Base-by-base conservation (phyloP, 2,797 vertebrate genomes). In the Otolemur crassicaudatus region DNA sequence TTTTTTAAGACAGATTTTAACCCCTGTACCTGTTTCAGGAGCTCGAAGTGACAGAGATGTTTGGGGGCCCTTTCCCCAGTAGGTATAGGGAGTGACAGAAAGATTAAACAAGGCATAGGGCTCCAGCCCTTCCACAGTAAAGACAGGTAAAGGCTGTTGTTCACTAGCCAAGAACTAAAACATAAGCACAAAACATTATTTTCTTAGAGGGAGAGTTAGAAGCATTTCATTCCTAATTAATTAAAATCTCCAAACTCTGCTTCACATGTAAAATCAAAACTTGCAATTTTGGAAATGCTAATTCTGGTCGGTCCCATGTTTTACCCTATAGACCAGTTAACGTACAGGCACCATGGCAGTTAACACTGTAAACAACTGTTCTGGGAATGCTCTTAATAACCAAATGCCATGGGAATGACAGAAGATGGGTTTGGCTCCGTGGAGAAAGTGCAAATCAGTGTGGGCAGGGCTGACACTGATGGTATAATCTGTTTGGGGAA, bases 31-130 rank as follows among this genome's bases (percentile, higher is more conserved):
- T 99, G 96, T 97, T 98, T 98, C 98, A 82, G 98, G 98, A 34
- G 98, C 97, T 96, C 27, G 91, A 95, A 99, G 97, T 65, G 85
- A 86, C 22, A 98, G 63, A 87, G 97, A 97, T 67, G 98, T 98
- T 82, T 94, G 95, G 81, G 97, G 94, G 37, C 98, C 99, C 86
- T 98, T 98, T 86, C 98, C 98, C 99, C 98, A 99, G 91, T 98
- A 98, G 1, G 99, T 99, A 84, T 98, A 99, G 0, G 99, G 98
- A 83, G 98, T 98, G 70, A 99, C 98, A 0, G 97, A 98, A 96
- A 99, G 98, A 86, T 98, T 98, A 98, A 99, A 98, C 81, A 96
- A 91, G 61, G 80, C 22, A 82, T 98, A 98, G 34, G 98, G 98
- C n/a, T 98, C 97, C 95, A 99, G 96, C 19, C 97, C 97, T 94